Conservation (phyloP, 1,140 invertebrate species). For the Achatina immaculata region DNA sequence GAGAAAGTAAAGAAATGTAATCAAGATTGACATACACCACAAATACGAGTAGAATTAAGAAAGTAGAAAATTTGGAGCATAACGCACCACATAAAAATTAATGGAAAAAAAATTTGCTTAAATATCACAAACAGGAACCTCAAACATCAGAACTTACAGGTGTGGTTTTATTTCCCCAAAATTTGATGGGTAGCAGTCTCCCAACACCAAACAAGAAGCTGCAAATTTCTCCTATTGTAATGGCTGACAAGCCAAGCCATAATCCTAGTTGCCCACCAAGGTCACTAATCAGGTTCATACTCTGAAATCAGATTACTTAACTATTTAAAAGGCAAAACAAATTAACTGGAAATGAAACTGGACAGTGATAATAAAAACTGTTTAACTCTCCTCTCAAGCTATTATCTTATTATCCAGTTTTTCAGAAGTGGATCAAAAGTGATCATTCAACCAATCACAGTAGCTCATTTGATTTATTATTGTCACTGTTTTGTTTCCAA, state of each 20-base stretch:
- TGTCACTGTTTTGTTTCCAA: too few species aligned
- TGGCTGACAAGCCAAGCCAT: conserved; percentile 63
- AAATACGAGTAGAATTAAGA: too few species aligned
- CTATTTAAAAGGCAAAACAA: not conserved
- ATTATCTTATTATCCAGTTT: not conserved
- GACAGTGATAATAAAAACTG: not conserved
- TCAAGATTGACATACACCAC: too few species aligned
- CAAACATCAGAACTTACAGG: too few species aligned
- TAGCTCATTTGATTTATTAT: too few species aligned
- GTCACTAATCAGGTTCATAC: conserved; percentile 61
- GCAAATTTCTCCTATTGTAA: conserved; percentile 62
- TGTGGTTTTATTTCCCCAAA: not conserved
- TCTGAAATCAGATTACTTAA: conserved; percentile 48
- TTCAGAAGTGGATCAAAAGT: not conserved
- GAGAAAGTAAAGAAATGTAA: too few species aligned
- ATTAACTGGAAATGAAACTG: not conserved
- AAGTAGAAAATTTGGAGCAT: too few species aligned
- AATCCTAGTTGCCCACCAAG: conserved; percentile 63
- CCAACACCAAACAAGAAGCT: conserved; percentile 51
- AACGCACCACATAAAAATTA: too few species aligned
- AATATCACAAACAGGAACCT: too few species aligned
- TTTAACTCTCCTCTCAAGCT: not conserved
- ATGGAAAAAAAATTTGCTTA: too few species aligned
- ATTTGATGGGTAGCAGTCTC: conserved; percentile 6
- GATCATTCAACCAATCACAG: too few species aligned